These are phyloP conservation scores for Hemicentrotus pulcherrimus DNA, from an alignment of 35 echinoderm and acorn worm genomes.

Conservation along the genomic window DNA sequence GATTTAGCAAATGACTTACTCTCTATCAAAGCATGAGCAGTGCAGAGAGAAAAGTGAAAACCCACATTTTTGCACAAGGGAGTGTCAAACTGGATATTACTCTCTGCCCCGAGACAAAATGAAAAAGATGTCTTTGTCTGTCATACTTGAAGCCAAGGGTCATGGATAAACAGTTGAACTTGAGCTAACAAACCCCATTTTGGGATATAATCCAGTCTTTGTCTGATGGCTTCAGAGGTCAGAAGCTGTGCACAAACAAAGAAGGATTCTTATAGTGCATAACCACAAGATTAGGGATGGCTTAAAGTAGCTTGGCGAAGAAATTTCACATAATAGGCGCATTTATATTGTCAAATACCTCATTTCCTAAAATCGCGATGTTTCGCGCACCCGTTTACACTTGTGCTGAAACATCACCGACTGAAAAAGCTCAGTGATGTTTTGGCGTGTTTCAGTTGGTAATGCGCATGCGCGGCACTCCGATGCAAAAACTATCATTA, in stretches of 20 bases:
- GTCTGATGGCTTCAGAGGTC: background rate
- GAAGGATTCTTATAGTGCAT: background rate
- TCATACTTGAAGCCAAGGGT: background rate
- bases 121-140: background rate
- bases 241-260: background rate
- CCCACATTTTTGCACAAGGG: background rate
- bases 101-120: too few species aligned
- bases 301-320: too few species aligned
- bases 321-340: too few species aligned
- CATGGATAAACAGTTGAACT: background rate
- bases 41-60: background rate
- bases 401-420: too few species aligned
- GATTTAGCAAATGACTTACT: background rate
- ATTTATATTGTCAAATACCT: too few species aligned
- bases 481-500: too few species aligned
- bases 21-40: background rate
- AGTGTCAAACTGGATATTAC: too few species aligned
- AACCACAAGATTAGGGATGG: background rate
- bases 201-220: background rate
- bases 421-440: too few species aligned
- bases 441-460: too few species aligned
- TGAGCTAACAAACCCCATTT: background rate
- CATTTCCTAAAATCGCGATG: too few species aligned
- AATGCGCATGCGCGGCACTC: too few species aligned
- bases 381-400: too few species aligned